Evolutionary conservation across 2,888 invertebrate species (phyloP), one percentile per base, ranked within the genome.

Genomic region (Acholoe squamosa): DNA sequence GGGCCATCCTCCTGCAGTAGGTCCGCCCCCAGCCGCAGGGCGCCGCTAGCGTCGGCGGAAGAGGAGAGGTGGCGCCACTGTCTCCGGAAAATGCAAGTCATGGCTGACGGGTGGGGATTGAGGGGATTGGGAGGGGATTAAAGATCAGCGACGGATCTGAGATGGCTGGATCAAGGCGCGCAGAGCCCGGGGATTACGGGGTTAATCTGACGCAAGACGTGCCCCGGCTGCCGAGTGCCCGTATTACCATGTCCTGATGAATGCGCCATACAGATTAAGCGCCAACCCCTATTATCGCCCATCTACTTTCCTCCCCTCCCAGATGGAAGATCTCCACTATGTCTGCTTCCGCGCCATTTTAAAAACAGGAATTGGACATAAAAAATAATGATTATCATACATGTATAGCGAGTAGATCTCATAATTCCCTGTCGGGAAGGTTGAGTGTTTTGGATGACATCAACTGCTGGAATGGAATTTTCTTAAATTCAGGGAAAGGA

Each of bases 71-170:
- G 56, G 86, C 86, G 56, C 86, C 84, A 84, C 51, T 52, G 84
- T 51, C 84, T 22, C 22, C 54, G 54, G 86, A 56, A 76, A 76
- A 86, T 86, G 86, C 86, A 86, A 86, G 86, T 86, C 86, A 86
- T 86, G 86, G 56, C 86, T 86, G 86, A 86, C 86, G 86, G 86
- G 86, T 12, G 31, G 86, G 86, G 86, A 86, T 86, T 86, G 86
- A 52, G 86, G 86, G 86, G 56, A 25, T 86, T 19, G 54, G 86
- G 25, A 80, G 43, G 86, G 86, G 86, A 52, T 86, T 86, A 86
- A 86, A 86, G 86, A 86, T 86, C 86, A 86, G 86, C 86, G 86
- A 28, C 86, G 86, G 86, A 86, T 86, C 86, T 86, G 86, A 86
- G 86, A 86, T 86, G 86, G 86, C 52, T 51, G 84, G 86, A 54